These are phyloP conservation scores for Sesamia inferens DNA, from an alignment of 2,888 invertebrate genomes.

Conservation along the genomic window DNA sequence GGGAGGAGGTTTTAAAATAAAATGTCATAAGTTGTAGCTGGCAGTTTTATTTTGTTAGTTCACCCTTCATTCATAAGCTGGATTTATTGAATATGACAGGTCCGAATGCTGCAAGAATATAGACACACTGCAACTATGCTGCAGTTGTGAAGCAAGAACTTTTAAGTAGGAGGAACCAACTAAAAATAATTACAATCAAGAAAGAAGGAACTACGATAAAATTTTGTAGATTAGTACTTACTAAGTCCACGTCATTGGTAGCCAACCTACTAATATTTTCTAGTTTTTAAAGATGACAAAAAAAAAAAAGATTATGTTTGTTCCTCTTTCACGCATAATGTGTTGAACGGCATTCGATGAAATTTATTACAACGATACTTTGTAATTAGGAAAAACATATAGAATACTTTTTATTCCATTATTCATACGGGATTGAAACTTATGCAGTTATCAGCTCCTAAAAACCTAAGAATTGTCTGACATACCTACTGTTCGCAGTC, in stretches of 20 bases:
- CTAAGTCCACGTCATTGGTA: neutral
- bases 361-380: too few relatives aligned
- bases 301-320: neutral
- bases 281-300: too few relatives aligned
- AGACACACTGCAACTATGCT: neutral
- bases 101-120: neutral
- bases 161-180: neutral
- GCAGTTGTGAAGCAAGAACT: neutral
- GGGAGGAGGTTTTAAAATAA: neutral
- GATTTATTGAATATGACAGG: too few relatives aligned
- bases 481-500: too few relatives aligned
- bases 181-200: neutral
- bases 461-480: neutral
- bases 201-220: too few relatives aligned
- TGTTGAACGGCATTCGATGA: too few relatives aligned
- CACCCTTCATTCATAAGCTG: neutral
- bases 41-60: constrained; percentile 10
- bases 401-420: too few relatives aligned
- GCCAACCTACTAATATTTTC: too few relatives aligned
- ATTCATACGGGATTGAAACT: too few relatives aligned
- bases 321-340: too few relatives aligned
- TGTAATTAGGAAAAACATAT: too few relatives aligned
- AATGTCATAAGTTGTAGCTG: neutral
- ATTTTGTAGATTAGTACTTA: neutral
- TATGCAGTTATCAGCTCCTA: neutral